Base-by-base conservation (phyloP, 2,113 vertebrate genomes). In the Dendrocopos noguchii region DNA sequence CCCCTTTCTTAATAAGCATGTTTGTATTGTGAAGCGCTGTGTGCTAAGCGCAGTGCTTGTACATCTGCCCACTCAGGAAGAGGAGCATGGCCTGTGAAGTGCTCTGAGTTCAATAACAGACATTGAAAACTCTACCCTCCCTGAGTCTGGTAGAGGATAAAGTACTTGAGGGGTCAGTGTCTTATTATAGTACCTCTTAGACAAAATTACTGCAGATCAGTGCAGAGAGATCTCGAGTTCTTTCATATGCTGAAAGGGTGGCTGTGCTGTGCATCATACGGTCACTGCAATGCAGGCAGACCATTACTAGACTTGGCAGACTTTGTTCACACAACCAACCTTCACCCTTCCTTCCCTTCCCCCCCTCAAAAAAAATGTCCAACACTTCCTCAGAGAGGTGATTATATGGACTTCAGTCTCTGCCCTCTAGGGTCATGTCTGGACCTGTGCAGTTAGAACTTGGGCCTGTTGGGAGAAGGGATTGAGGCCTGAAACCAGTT, bases 351-450 rank as follows among this genome's bases (percentile, higher is more conserved):
- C 91, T 92, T 79, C 93, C 94, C 72, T 56, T 91, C 66, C 93
- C 85, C 85, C 88, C n/a, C 89, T 91, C 80, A 80, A 97, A 97
- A 55, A 52, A 95, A 95, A 70, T 1, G 36, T 94, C 87, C 86
- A 84, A 67, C 80, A 39, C 97, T 97, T 97, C 94, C 93, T 94
- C 91, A 80, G 89, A 94, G 97, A 97, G 96, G 96, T 91, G 92
- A 89, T 96, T 95, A 71, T 87, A 77, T 97, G 97, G 94, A 98
- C 96, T 97, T 97, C 97, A 98, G 98, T 98, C 98, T 98, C 98
- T 98, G 97, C 98, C 98, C 98, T 98, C 97, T 97, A 98, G 98
- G 98, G 98, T 98, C 98, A 98, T 98, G 98, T 99, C 98, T 99
- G 98, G 98, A 98, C 98, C 98, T 98, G 97, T 98, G 98, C 98